phyloP scores from a whole-genome alignment of 1,140 invertebrate genomes.

The Sminthurides bifidus region DNA sequence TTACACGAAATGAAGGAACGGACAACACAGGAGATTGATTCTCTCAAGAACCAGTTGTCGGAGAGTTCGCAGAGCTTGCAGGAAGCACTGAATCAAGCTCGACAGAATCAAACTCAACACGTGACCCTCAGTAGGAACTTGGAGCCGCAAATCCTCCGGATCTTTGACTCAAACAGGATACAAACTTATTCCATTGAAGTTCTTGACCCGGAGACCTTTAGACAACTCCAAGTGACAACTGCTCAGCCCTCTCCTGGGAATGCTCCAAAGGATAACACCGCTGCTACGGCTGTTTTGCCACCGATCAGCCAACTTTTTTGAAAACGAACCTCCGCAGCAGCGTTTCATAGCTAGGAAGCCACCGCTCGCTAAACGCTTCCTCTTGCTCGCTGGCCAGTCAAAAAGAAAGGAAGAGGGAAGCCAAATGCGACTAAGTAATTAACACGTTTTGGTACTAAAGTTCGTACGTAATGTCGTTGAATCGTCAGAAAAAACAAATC shows the following conservation, averaged over 20 bases:
- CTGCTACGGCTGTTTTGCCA: background rate
- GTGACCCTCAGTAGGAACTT: slow-evolving; percentile 3
- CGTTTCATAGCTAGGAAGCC: too few relatives aligned
- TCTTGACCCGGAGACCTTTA: slow-evolving; percentile 29
- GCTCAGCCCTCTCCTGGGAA: slow-evolving; percentile 12
- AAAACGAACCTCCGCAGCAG: too few relatives aligned
- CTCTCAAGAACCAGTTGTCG: slow-evolving; percentile 24
- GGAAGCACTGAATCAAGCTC: slow-evolving; percentile 17
- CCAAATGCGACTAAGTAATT: too few relatives aligned
- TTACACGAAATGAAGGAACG: slow-evolving; percentile 30
- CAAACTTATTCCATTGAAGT: slow-evolving; percentile 32
- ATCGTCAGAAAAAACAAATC: too few relatives aligned
- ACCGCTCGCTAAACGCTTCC: too few relatives aligned
- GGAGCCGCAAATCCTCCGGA: slow-evolving; percentile 25
- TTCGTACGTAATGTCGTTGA: too few relatives aligned
- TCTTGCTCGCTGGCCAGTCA: too few relatives aligned
- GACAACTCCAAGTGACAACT: slow-evolving; percentile 16
- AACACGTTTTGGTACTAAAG: too few relatives aligned
- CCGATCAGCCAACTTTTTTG: slow-evolving; percentile 5
- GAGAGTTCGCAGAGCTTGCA: slow-evolving; percentile 24
- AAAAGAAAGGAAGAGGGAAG: too few relatives aligned
- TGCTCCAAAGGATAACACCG: background rate
- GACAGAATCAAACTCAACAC: slow-evolving; percentile 16
- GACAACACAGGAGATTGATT: slow-evolving; percentile 24
- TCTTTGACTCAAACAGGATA: slow-evolving; percentile 30